Conservation (phyloP, 2,888 invertebrate species). For the Unio pictorum region DNA sequence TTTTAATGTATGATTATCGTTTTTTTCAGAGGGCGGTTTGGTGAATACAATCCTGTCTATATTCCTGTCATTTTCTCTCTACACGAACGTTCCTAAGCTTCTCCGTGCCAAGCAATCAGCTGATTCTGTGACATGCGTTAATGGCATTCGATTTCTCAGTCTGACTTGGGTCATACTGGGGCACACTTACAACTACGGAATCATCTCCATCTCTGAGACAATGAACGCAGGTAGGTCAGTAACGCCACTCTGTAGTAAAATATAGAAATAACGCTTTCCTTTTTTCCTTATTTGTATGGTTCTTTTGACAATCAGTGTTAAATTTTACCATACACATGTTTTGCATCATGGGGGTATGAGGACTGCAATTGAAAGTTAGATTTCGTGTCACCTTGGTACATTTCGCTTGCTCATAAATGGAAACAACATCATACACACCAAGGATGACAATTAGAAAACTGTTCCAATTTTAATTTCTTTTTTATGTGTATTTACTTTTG, state of each 20-base stretch:
- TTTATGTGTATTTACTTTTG: too few species aligned
- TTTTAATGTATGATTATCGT: background rate
- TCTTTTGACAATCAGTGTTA: too few species aligned
- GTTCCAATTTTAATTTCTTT: too few species aligned
- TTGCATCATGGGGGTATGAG: too few species aligned
- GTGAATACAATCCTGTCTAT: constrained; percentile 69
- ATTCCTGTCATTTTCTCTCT: constrained; percentile 79
- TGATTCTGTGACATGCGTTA: constrained; percentile 79
- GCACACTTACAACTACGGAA: constrained; percentile 51
- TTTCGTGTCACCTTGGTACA: too few species aligned
- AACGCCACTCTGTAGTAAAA: background rate
- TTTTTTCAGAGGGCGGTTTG: constrained; percentile 20
- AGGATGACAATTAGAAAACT: too few species aligned
- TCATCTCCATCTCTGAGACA: constrained; percentile 33
- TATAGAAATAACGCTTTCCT: too few species aligned
- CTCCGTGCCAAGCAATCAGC: constrained; percentile 71
- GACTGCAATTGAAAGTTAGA: too few species aligned
- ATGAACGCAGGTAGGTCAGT: constrained; percentile 20
- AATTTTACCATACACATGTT: too few species aligned
- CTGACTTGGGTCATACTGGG: constrained; percentile 57
- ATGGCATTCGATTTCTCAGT: constrained; percentile 77
- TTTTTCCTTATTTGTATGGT: too few species aligned
- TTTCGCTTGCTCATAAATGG: too few species aligned
- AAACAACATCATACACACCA: too few species aligned
- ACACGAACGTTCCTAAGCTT: constrained; percentile 77